Percentiles rank a stretch among this genome's conserved stretches.
Conservation (phyloP, 2,888 invertebrate genomes). For the Adelphocoris suturalis region DNA sequence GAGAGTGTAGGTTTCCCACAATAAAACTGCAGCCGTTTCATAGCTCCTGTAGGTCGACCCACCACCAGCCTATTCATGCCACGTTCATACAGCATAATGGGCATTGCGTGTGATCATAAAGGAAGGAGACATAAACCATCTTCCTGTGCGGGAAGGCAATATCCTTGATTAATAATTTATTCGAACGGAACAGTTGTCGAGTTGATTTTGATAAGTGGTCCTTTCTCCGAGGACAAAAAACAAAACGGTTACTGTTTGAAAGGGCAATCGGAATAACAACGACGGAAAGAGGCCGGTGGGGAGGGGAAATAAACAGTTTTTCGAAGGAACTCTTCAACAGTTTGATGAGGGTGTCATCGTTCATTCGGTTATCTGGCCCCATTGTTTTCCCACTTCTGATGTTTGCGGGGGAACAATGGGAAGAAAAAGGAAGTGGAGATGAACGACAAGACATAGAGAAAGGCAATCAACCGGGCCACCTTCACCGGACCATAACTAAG, state of each 20-base stretch:
- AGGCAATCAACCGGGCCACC: constrained; percentile 46
- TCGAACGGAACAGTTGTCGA: constrained; percentile 6
- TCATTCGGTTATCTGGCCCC: constrained; percentile 30
- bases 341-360: constrained; percentile 48
- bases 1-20: not conserved
- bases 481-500: constrained; percentile 38
- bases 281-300: not conserved
- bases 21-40: constrained; percentile 8
- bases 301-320: not conserved
- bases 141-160: constrained; percentile 36
- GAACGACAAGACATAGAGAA: constrained; percentile 53
- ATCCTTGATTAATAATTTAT: constrained; percentile 48
- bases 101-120: constrained; percentile 37
- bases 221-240: not conserved
- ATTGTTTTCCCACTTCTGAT: constrained; percentile 48
- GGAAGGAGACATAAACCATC: constrained; percentile 32
- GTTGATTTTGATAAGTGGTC: constrained; percentile 50
- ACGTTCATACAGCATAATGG: constrained; percentile 18
- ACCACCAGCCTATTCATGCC: not conserved
- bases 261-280: constrained; percentile 51
- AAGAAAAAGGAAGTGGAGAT: constrained; percentile 9
- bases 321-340: not conserved
- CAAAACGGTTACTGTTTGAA: not conserved
- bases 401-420: constrained; percentile 40
- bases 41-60: not conserved